Conservation (phyloP, 2,113 vertebrate genomes). For the Phyllostomus discolor region DNA sequence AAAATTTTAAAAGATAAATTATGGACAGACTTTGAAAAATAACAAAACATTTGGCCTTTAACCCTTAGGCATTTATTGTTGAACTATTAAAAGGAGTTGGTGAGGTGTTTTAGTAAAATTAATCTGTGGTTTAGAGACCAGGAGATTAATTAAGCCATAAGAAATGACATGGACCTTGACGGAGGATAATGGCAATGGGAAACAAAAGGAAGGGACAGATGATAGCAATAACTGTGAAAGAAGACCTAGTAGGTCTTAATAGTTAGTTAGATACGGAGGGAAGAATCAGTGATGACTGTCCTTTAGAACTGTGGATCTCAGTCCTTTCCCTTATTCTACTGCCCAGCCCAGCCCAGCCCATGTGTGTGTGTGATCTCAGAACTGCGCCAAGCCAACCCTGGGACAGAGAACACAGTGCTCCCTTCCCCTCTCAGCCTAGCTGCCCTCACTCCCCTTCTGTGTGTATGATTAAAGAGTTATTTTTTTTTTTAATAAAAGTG, state of each 20-base stretch:
- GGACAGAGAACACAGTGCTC: background rate
- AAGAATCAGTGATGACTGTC: background rate
- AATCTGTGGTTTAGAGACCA: background rate
- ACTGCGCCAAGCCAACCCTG: conserved; percentile 43
- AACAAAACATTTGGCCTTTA: background rate
- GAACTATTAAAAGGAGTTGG: background rate
- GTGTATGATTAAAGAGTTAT: conserved; percentile 83
- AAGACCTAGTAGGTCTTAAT: background rate
- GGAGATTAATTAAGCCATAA: background rate
- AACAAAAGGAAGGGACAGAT: background rate
- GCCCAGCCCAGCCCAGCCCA: background rate
- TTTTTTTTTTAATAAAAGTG: conserved; percentile 75
- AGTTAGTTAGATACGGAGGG: background rate
- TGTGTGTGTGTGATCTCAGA: conserved; percentile 49
- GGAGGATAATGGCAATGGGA: background rate
- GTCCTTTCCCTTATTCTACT: background rate
- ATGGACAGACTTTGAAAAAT: conserved; percentile 5
- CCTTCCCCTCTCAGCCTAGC: conserved; percentile 24
- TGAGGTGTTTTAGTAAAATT: background rate
- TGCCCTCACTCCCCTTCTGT: conserved; percentile 47
- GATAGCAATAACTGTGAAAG: background rate
- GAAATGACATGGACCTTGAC: background rate
- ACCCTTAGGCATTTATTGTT: background rate
- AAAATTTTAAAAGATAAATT: conserved; percentile 17
- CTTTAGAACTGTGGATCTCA: background rate